These are phyloP conservation scores for Netta rufina DNA, from an alignment of 2,797 vertebrate species.

Conservation along the genomic window DNA sequence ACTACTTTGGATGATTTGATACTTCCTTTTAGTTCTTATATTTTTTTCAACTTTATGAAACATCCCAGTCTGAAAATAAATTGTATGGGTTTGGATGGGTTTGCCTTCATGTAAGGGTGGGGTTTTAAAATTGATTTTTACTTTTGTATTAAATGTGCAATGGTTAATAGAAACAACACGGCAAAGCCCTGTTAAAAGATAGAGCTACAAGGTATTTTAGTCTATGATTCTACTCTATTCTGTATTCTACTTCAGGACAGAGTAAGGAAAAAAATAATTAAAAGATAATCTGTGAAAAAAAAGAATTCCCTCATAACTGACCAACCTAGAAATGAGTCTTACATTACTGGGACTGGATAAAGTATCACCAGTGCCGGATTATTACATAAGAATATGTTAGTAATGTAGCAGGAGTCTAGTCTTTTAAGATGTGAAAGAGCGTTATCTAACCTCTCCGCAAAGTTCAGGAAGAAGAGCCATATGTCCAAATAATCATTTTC, in stretches of 20 bases:
- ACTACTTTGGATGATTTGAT: background rate
- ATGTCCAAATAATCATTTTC: constrained; percentile 70
- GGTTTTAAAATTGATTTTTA: background rate
- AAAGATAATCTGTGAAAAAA: constrained; percentile 24
- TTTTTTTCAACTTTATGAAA: background rate
- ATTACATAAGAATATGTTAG: constrained; percentile 64
- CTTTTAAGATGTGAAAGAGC: constrained; percentile 64
- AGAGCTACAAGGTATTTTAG: background rate
- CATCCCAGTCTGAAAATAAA: background rate
- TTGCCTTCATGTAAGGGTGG: background rate
- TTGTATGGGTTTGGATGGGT: background rate
- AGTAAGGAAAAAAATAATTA: constrained; percentile 22
- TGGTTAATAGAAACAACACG: background rate
- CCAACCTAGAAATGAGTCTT: background rate
- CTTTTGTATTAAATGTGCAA: background rate
- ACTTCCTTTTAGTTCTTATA: background rate
- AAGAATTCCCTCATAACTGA: background rate
- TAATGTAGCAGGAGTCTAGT: constrained; percentile 64
- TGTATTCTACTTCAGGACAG: background rate
- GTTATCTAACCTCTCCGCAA: constrained; percentile 61
- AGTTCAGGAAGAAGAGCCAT: constrained; percentile 72
- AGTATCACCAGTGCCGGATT: constrained; percentile 14
- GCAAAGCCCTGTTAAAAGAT: background rate
- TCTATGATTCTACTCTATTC: background rate
- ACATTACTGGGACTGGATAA: background rate